Conservation (phyloP, 2,797 vertebrate genomes). For the Enteromius trimaculatus region DNA sequence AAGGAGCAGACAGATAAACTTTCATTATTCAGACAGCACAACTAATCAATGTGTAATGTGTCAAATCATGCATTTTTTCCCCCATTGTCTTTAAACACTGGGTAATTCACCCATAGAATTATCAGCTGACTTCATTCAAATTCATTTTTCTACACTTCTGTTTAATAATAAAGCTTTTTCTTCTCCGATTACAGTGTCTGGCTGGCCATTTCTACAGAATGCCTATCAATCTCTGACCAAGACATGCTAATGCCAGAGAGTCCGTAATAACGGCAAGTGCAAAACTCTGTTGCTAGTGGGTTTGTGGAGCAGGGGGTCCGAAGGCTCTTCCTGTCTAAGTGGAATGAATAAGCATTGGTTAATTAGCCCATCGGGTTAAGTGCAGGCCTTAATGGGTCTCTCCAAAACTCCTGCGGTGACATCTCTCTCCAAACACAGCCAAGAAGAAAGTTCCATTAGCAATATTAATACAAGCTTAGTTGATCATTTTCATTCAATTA, state of each 20-base stretch:
- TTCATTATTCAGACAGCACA: slow-evolving; percentile 35
- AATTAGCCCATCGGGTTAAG: slow-evolving; percentile 99
- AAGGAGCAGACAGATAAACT: slow-evolving; percentile 72
- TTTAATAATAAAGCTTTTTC: background rate
- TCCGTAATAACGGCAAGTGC: slow-evolving; percentile 87
- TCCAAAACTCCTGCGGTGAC: slow-evolving; percentile 96
- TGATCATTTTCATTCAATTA: slow-evolving; percentile 99
- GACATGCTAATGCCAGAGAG: slow-evolving; percentile 59
- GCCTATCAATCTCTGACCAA: slow-evolving; percentile 72
- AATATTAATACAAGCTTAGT: slow-evolving; percentile 99
- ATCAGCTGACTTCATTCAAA: slow-evolving; percentile 5
- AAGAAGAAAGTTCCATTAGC: slow-evolving; percentile 99
- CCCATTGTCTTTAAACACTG: background rate
- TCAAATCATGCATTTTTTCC: no score
- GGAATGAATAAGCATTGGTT: slow-evolving; percentile 98
- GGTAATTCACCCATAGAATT: background rate
- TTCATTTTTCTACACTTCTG: slow-evolving; percentile 31
- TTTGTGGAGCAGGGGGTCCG: slow-evolving; percentile 62
- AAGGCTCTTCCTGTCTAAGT: slow-evolving; percentile 79
- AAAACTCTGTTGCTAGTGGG: slow-evolving; percentile 86
- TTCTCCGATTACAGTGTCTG: slow-evolving; percentile 11
- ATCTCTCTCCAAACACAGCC: slow-evolving; percentile 98
- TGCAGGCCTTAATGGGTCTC: slow-evolving; percentile 98
- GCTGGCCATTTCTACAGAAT: slow-evolving; percentile 69
- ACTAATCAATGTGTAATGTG: slow-evolving; percentile 73